Evolutionary conservation across 2,888 invertebrate species (phyloP), one percentile per base, ranked within the genome.

Genomic region (Drosophila atripex): DNA sequence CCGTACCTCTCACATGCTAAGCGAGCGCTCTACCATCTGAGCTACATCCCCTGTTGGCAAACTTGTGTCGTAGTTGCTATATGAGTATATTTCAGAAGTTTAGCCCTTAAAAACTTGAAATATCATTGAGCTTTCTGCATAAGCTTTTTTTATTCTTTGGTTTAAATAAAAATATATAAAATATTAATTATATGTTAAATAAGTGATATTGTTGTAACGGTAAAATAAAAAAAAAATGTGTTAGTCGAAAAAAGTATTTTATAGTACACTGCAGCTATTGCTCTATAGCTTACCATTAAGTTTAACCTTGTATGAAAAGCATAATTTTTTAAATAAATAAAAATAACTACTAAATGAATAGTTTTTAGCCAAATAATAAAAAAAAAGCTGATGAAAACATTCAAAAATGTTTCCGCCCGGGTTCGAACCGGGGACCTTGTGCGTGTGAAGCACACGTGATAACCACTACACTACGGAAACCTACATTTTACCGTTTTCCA

Each of bases 1-100:
- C 90, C 89, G 89, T 90, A 91, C 91, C 91, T 91, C 90, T 91
- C 90, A 89, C 90, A 91, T 91, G 90, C 90, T 90, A 90, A 91
- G 90, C 91, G 91, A 91, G 90, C 90, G 90, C 90, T 91, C 91
- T 90, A 91, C 90, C 91, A 91, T 90, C 90, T 91, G 91, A 90
- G 91, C 91, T 90, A 91, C 91, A 90, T 89, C 90, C 91, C 90
- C 91, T 28, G 3, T 9, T 75, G 4, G 0, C 0, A 0, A 0
- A 0, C 0, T 0, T 0, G 0, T 0, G 49, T 35, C 53, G 45
- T 18, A 50, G 12, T 4, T 23, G 1, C 0, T 6, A 59, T 0
- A 21, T 77, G 23, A 71, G 11, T 11, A 4, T 3, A 21, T 25
- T 18, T 12, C 43, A 5, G 11, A 9, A 1, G 12, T 3, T 41